A percentile compares a stretch with the other conserved stretches of the same genome.
Evolutionary conservation across 2,888 invertebrate species (phyloP).

Genomic region (Autographa pulchrina): DNA sequence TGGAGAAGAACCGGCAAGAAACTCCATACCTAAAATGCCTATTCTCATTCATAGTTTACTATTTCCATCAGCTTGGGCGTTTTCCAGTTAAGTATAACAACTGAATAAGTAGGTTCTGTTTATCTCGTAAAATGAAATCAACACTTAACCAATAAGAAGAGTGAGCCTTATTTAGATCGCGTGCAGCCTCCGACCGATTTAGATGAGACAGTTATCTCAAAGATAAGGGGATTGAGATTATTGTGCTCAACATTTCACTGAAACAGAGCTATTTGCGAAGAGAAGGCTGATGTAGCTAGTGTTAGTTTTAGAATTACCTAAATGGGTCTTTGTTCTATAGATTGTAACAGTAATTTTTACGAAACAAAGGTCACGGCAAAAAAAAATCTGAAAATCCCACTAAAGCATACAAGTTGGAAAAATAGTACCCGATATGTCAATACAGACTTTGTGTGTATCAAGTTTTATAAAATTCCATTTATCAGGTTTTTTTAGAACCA

Average conservation of each 20-base stretch:
- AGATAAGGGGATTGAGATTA: constrained; percentile 21
- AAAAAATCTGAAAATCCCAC: no score
- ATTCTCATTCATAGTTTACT: not conserved
- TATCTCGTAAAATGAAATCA: constrained; percentile 15
- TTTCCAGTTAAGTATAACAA: not conserved
- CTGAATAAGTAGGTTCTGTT: constrained; percentile 1
- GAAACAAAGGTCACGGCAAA: no score
- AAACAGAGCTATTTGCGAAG: not conserved
- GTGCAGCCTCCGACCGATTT: constrained; percentile 19
- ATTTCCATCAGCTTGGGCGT: not conserved
- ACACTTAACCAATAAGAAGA: constrained; percentile 8
- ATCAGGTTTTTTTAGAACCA: no score
- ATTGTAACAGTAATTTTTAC: no score
- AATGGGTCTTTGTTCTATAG: not conserved
- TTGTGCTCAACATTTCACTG: constrained; percentile 10
- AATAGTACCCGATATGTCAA: no score
- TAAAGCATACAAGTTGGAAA: no score
- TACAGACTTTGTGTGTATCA: no score
- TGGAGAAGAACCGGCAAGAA: no score
- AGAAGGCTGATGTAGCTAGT: not conserved
- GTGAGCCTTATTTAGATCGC: constrained; percentile 10
- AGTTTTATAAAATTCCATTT: no score
- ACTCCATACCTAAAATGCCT: no score
- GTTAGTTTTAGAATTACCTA: no score
- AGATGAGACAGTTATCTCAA: constrained; percentile 15